Evolutionary conservation across 2,797 vertebrate species (phyloP), one percentile per base, ranked within the genome.

Genomic region (Clarias pachynema): DNA sequence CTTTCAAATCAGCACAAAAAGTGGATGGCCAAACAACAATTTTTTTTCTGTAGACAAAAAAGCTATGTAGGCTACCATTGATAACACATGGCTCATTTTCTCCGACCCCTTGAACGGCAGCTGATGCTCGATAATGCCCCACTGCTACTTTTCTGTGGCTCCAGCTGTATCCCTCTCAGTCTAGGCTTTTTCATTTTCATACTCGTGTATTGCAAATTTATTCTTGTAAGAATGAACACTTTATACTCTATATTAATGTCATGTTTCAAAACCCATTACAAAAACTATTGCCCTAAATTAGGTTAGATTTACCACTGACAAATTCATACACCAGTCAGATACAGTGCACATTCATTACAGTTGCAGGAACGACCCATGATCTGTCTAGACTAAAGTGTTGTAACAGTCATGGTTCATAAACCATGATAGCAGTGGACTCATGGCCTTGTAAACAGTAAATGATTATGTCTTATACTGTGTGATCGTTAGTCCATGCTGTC

Each of bases 331-430:
- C 40, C 53, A 81, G 68, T 80, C 59, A 65, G 81, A 72, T 31
- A 34, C 24, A 65, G 40, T 82, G n/a, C 49, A 66, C 40, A 70
- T 53, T 79, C 85, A 84, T 66, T 59, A 74, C 83, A 85, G 79
- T 85, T 82, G 72, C 63, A 82, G 81, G 70, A 74, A 49, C 57
- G 85, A 83, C 40, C 69, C 22, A 85, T 66, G 75, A 88, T 85
- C 24, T 78, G 68, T 87, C 78, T 60, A 44, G 69, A 44, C 65
- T 37, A 75, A 89, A 69, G 24, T 63, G 75, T 75, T 87, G 72
- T 83, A 81, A 83, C 80, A 87, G 79, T 84, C 88, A 83, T 24
- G 49, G 63, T 88, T 85, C 79, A 59, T 87, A 82, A 69, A 82
- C 40, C 74, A n/a, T 85, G 70, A 80, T 78, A 44, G 82, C 84